Percentiles rank a stretch among this genome's conserved stretches.
These are phyloP conservation scores for Tympanoctomys barrerae DNA, from an alignment of 2,797 vertebrate species.

Conservation along the genomic window DNA sequence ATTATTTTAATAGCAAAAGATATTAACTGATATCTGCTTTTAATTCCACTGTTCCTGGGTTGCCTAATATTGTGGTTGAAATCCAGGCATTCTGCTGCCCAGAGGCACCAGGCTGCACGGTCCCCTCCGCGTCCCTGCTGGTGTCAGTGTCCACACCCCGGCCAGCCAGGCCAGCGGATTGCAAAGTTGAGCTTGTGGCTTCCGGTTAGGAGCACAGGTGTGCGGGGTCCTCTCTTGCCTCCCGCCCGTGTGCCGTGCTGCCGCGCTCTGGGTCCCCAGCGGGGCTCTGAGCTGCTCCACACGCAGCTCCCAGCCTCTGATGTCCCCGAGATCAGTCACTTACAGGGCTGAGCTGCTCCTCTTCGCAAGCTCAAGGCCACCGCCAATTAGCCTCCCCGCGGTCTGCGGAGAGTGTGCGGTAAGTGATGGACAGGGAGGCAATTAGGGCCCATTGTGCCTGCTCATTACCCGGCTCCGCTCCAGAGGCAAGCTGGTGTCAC, in stretches of 20 bases:
- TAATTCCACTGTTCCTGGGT: background rate
- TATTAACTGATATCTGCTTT: background rate
- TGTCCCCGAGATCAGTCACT: background rate
- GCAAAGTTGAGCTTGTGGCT: rapidly evolving
- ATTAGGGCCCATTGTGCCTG: background rate
- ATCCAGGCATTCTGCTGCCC: background rate
- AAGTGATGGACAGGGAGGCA: background rate
- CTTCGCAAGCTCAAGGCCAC: background rate
- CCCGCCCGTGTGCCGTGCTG: rapidly evolving
- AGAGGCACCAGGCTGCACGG: background rate
- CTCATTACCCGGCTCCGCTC: background rate
- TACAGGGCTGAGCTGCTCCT: background rate
- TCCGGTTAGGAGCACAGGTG: rapidly evolving
- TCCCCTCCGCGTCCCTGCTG: rapidly evolving
- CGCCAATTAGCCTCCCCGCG: background rate
- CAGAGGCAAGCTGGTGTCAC: rapidly evolving
- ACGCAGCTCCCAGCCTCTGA: background rate
- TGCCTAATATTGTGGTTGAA: no score
- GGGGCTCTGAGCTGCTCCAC: rapidly evolving
- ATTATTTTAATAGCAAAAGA: constrained; percentile 8
- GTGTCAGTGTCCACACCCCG: rapidly evolving
- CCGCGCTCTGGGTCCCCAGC: background rate
- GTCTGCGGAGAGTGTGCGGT: background rate
- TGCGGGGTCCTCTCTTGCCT: rapidly evolving
- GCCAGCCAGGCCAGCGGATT: background rate